Base-by-base conservation (phyloP, 2,797 vertebrate species). In the Setipinna tenuifilis region DNA sequence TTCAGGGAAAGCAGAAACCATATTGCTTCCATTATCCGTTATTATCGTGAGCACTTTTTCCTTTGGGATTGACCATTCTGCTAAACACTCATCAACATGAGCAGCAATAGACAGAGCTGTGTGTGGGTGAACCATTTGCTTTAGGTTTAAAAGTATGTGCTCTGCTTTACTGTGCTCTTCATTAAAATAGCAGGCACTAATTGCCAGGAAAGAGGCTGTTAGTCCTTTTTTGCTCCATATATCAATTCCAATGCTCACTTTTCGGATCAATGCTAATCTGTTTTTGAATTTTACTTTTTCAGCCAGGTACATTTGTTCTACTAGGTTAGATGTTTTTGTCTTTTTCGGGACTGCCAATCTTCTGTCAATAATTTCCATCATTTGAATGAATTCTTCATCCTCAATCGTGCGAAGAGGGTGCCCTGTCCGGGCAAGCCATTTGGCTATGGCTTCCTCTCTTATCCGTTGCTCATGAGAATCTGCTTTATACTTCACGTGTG, bases 1-100 rank as follows among this genome's bases (percentile, higher is more conserved):
- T 1, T 25, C 2, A 21, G 90, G 88, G 21, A 96, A 65, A 1
- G 61, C 78, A 46, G 78, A 19, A 46, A 82, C 44, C 80, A 82
- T 82, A 17, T 82, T 82, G 44, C 80, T 82, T 25, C 80, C 80
- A 23, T 82, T 23, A 23, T 82, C 80, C 41, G 80, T 82, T n/a
- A 82, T 50, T 2, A 50, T 50, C 4, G 19, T 82, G 41, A 82
- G 44, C 2, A 82, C 19, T 23, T 82, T 82, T 1, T 82, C 44
- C 14, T 82, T 82, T 50, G 80, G 44, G 19, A 82, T 82, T 21
- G 19, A 19, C 80, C 80, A 82, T 82, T 82, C 80, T 48, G 9
- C 48, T 23, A 17, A 41, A 17, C 44, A 50, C 44, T 81, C 80
- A 14, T 48, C 41, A 41, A 82, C 44, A 82, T 41, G 80, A 23